phyloP scores from a whole-genome alignment of 1,140 invertebrate species.

The Trachymyrmex cornetzi region DNA sequence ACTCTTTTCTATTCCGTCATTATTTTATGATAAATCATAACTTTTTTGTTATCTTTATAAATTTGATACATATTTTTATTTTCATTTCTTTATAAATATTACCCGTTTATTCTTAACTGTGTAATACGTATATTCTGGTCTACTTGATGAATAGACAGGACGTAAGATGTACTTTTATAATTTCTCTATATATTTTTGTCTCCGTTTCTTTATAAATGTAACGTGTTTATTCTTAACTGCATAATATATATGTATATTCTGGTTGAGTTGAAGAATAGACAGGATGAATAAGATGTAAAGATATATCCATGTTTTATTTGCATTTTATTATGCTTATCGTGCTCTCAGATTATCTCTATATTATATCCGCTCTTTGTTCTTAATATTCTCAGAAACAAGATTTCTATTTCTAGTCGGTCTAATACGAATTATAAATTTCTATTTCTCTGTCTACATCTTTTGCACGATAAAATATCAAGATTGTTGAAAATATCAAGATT shows the following conservation, averaged over 20 bases:
- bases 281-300: background rate
- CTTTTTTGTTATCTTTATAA: background rate
- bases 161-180: no score
- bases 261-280: no score
- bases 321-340: slow-evolving; percentile 19
- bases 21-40: background rate
- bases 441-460: slow-evolving; percentile 16
- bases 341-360: background rate
- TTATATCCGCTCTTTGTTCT: background rate
- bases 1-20: background rate
- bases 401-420: background rate
- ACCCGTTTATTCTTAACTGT: background rate
- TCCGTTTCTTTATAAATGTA: no score
- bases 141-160: background rate
- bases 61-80: background rate
- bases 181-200: no score
- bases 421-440: no score
- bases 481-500: background rate
- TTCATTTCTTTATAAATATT: background rate
- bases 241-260: no score
- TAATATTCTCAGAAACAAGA: background rate
- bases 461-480: slow-evolving; percentile 18
- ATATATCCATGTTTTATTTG: background rate
- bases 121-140: background rate
- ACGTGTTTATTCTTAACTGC: no score